Conservation (phyloP, 2,888 invertebrate species). For the Herminia tarsipennalis region DNA sequence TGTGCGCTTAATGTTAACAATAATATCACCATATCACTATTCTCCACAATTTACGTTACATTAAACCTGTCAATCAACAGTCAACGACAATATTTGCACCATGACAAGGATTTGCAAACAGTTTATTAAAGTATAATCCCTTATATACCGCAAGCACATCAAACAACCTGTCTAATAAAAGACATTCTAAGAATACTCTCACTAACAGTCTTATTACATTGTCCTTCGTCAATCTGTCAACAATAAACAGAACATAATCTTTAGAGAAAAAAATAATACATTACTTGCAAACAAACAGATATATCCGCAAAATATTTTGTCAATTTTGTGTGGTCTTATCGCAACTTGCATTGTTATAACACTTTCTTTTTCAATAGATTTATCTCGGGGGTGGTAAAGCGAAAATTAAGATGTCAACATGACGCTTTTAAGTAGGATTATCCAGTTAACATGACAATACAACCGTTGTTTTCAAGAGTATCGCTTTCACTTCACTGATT, state of each 20-base stretch:
- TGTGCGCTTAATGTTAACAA: too few relatives aligned
- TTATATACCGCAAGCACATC: slow-evolving; percentile 11
- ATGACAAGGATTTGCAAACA: slow-evolving; percentile 1
- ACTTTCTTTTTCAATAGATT: slow-evolving; percentile 65
- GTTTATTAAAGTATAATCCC: slow-evolving; percentile 4
- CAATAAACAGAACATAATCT: slow-evolving; percentile 55
- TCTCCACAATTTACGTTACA: not conserved
- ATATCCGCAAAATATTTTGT: slow-evolving; percentile 78
- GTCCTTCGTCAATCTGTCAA: slow-evolving; percentile 37
- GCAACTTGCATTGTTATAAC: slow-evolving; percentile 49
- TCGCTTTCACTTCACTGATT: slow-evolving; percentile 51
- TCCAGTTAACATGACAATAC: slow-evolving; percentile 54
- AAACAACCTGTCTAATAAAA: slow-evolving; percentile 17
- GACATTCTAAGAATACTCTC: slow-evolving; percentile 36
- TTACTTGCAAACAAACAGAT: slow-evolving; percentile 60
- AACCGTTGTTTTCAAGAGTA: slow-evolving; percentile 58
- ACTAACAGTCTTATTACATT: slow-evolving; percentile 36
- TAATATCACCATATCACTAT: not conserved
- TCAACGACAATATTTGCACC: not conserved
- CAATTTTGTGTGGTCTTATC: slow-evolving; percentile 77
- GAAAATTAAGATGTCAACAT: slow-evolving; percentile 77
- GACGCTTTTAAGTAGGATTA: slow-evolving; percentile 60
- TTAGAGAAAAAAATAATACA: slow-evolving; percentile 52
- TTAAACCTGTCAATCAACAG: slow-evolving; percentile 1
- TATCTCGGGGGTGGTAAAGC: slow-evolving; percentile 54